These are phyloP conservation scores for Pherbina coryleti DNA, from an alignment of 2,888 invertebrate genomes.

Conservation along the genomic window DNA sequence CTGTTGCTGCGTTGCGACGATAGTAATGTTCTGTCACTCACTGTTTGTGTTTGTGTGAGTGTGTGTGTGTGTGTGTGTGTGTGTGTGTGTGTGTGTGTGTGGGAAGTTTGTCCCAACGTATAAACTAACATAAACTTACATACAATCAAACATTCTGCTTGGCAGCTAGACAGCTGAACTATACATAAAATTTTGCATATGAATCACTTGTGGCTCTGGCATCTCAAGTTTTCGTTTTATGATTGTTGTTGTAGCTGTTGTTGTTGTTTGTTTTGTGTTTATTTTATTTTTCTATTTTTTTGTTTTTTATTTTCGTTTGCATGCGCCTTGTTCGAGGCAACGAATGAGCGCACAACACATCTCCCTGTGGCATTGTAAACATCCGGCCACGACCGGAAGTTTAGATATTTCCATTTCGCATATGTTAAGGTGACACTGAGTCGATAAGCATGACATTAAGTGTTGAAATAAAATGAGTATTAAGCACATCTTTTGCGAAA, in stretches of 20 bases:
- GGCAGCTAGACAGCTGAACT: too few relatives aligned
- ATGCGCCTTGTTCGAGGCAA: not conserved
- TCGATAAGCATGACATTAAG: not conserved
- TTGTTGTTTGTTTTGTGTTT: not conserved
- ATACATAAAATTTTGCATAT: not conserved
- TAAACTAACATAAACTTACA: too few relatives aligned
- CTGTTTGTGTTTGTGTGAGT: too few relatives aligned
- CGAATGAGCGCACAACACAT: not conserved
- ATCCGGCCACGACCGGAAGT: not conserved
- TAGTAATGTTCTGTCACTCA: too few relatives aligned
- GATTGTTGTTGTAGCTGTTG: not conserved
- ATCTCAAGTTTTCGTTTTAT: not conserved
- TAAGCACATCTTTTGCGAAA: not conserved
- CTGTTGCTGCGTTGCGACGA: too few relatives aligned
- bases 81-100: too few relatives aligned
- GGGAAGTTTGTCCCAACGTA: too few relatives aligned
- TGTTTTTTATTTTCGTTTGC: not conserved
- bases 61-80: too few relatives aligned
- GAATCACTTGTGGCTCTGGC: not conserved
- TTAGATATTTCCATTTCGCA: not conserved
- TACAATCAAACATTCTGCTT: too few relatives aligned
- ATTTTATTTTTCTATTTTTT: not conserved
- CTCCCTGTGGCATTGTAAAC: not conserved
- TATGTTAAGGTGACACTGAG: not conserved
- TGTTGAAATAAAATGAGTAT: not conserved